A percentile compares a stretch with the other conserved stretches of the same genome.
Conservation (phyloP, 1,140 invertebrate genomes). For the Drosophila trapezifrons region DNA sequence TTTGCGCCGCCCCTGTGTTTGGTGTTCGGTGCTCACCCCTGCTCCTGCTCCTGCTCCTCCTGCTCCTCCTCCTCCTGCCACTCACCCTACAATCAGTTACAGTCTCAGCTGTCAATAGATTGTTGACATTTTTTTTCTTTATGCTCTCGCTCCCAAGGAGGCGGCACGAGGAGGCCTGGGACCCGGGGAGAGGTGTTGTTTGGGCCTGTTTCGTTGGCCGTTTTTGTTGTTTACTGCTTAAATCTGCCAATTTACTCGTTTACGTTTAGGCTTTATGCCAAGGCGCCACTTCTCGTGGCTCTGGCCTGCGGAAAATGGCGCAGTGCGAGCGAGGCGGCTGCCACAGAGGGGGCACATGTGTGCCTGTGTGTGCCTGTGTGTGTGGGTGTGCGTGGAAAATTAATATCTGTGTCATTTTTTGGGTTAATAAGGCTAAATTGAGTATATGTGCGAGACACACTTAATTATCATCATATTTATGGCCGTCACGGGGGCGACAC, state of each 20-base stretch:
- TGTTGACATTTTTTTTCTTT: conserved; percentile 81
- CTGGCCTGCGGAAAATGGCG: conserved; percentile 9
- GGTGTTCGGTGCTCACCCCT: background rate
- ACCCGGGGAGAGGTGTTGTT: conserved; percentile 32
- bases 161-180: no score
- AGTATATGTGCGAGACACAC: conserved; percentile 78
- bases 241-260: conserved; percentile 82
- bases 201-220: conserved; percentile 69
- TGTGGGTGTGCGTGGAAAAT: conserved; percentile 56
- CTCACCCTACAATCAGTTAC: conserved; percentile 68
- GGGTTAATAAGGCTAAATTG: conserved; percentile 81
- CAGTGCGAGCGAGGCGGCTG: background rate
- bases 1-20: conserved; percentile 8
- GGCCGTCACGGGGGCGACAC: conserved; percentile 35
- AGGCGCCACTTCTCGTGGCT: conserved; percentile 25
- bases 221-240: conserved; percentile 82
- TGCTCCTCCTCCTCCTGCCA: background rate
- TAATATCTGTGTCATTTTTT: conserved; percentile 83
- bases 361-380: conserved; percentile 2
- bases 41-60: background rate
- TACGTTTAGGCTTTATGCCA: conserved; percentile 76
- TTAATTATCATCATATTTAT: conserved; percentile 83
- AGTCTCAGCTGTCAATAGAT: conserved; percentile 82
- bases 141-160: conserved; percentile 57
- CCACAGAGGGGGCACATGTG: conserved; percentile 6